Evolutionary conservation across 2,888 invertebrate species (phyloP), one percentile per base, ranked within the genome.

Genomic region (Campoplex nolae): DNA sequence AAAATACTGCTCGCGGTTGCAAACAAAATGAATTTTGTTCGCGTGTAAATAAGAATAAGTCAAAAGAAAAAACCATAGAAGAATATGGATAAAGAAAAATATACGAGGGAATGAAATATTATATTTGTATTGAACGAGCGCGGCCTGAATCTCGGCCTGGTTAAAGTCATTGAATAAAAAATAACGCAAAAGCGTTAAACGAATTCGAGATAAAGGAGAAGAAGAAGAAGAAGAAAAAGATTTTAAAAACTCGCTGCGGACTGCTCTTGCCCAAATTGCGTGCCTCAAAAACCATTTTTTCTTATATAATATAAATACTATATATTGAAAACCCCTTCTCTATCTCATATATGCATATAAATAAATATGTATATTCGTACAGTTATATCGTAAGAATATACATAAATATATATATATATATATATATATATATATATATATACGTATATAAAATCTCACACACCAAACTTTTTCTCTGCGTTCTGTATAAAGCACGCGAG

Each of bases 201-300:
- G 62, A 54, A 86, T 84, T 84, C 77, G 84, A 79, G 48, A 73
- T 65, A 16, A 18, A 35, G 73, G 28, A 68, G 58, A 58, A 28
- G 28, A 38, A 38, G 3, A 38, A 3, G 2, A 38, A 38, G 7
- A 51, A 51, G 1, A n/a, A 18, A 18, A 51, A 68, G n/a, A 51
- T 38, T 38, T 38, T 38, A 80, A 78, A 70, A 86, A 92, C 87
- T 92, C 88, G 93, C 93, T 94, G 93, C 93, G 93, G 92, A 93
- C 93, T 94, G 93, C 94, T 90, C 91, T 91, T 93, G 92, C 93
- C 94, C 93, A 92, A 94, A 91, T 93, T 92, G 93, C 94, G 94
- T 94, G 94, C 94, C 94, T 94, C 91, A 93, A 92, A 23, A 87
- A 65, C 83, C 88, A 85, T 89, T 89, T 90, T 90, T 91, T 90